Evolutionary conservation across 2,113 vertebrate genomes (phyloP).

Genomic region (Halichoerus grypus): DNA sequence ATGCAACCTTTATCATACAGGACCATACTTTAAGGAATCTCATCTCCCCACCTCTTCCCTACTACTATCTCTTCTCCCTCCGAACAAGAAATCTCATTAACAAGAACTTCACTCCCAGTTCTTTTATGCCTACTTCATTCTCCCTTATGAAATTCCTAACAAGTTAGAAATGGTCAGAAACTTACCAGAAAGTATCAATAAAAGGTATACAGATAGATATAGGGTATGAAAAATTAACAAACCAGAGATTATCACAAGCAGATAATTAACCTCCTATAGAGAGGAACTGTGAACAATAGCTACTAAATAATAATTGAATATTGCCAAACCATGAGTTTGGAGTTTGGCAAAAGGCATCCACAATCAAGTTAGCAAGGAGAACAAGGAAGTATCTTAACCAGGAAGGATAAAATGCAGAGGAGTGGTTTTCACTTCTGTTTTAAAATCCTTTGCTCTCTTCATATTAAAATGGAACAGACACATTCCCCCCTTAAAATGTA

Average conservation of each 20-base stretch:
- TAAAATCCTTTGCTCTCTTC: conserved; percentile 54
- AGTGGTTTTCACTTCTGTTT: conserved; percentile 56
- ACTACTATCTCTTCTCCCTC: background rate
- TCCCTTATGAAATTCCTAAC: background rate
- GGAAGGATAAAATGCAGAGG: conserved; percentile 3
- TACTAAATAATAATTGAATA: conserved; percentile 58
- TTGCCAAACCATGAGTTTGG: conserved; percentile 16
- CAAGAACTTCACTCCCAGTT: conserved; percentile 34
- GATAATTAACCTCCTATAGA: conserved; percentile 45
- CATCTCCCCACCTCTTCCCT: background rate
- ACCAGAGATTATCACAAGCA: conserved; percentile 20
- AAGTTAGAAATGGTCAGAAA: conserved; percentile 21
- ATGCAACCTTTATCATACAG: background rate
- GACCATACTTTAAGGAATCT: background rate
- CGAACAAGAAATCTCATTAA: conserved; percentile 35
- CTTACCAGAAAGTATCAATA: conserved; percentile 37
- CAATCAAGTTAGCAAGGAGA: background rate
- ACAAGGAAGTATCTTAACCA: background rate
- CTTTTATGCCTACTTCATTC: background rate
- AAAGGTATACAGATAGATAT: background rate
- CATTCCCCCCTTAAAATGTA: background rate
- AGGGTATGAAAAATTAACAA: conserved; percentile 37
- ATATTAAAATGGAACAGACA: conserved; percentile 19
- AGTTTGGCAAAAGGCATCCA: conserved; percentile 9
- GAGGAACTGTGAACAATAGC: background rate